phyloP scores from a whole-genome alignment of 2,797 vertebrate species.

The Peromyscus aztecus region DNA sequence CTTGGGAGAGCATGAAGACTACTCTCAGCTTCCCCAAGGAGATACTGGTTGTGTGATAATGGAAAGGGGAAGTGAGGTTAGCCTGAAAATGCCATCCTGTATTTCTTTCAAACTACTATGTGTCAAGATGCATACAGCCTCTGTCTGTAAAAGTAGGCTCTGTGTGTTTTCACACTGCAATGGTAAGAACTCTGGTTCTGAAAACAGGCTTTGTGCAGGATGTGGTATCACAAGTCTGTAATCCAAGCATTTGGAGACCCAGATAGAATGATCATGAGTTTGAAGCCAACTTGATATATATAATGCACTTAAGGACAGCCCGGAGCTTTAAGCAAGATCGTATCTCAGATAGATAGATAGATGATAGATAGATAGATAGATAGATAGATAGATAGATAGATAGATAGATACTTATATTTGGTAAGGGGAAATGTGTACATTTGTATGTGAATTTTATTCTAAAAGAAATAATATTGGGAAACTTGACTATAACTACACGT shows the following conservation, averaged over 20 bases:
- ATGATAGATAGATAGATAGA: neutral
- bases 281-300: neutral
- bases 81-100: neutral
- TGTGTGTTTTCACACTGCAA: neutral
- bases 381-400: neutral
- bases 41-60: neutral
- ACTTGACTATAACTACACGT: neutral
- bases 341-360: neutral
- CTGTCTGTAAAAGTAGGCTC: neutral
- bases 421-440: neutral
- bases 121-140: neutral
- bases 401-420: neutral
- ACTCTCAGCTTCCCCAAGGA: neutral
- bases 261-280: neutral
- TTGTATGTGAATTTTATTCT: neutral
- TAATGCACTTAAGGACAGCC: neutral
- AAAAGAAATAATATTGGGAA: neutral
- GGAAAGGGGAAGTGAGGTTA: neutral
- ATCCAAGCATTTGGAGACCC: neutral
- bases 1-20: accelerated
- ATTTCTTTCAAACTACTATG: neutral
- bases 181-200: neutral
- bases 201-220: neutral
- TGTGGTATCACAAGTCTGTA: neutral
- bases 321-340: neutral